Percentiles rank a stretch among this genome's conserved stretches.
Conservation (phyloP, 2,797 vertebrate genomes). For the Sarcoramphus papa region DNA sequence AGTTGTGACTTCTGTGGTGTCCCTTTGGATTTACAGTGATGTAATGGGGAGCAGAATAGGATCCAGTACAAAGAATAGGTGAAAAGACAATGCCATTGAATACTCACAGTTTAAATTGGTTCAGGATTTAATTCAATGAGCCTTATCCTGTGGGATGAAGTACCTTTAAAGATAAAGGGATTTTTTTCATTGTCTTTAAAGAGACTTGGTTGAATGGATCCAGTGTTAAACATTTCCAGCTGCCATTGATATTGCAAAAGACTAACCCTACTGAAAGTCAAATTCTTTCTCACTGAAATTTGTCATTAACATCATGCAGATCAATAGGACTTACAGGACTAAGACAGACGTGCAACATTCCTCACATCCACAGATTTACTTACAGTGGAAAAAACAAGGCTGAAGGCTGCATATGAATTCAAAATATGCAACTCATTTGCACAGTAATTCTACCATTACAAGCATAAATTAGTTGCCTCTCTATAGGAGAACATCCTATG, state of each 20-base stretch:
- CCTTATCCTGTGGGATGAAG: background rate
- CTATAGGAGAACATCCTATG: background rate
- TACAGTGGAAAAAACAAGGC: background rate
- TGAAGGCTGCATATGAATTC: background rate
- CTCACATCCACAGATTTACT: background rate
- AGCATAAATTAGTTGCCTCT: background rate
- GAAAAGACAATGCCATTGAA: background rate
- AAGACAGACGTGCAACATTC: background rate
- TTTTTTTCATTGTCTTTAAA: background rate
- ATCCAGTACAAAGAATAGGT: background rate
- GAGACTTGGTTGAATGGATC: background rate
- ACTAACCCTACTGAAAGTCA: background rate
- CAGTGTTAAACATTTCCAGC: background rate
- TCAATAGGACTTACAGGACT: background rate
- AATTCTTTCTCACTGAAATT: background rate
- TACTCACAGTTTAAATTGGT: background rate
- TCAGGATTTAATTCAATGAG: background rate
- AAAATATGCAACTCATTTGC: background rate
- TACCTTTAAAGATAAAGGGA: background rate
- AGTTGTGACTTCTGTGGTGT: background rate
- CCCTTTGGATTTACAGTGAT: background rate
- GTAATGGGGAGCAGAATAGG: background rate
- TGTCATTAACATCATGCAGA: background rate
- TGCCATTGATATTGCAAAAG: background rate
- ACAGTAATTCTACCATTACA: background rate